Evolutionary conservation across 2,888 invertebrate genomes (phyloP).

Genomic region (Drosophila conformis): DNA sequence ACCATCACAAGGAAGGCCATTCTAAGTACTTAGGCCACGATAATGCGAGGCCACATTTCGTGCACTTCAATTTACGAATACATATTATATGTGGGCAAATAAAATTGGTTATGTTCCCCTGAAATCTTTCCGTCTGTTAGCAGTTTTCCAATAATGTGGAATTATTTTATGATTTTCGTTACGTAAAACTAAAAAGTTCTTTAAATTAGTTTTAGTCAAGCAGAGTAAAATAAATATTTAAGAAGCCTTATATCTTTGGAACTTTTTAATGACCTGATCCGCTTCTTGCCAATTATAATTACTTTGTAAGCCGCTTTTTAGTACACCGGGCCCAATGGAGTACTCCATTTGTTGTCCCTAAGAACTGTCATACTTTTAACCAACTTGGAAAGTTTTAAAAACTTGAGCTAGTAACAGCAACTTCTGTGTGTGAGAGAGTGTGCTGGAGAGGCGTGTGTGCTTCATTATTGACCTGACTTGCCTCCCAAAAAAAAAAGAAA

Average conservation of each 20-base stretch:
- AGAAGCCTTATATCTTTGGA: constrained; percentile 5
- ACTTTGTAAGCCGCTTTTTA: constrained; percentile 37
- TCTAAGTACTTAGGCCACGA: background rate
- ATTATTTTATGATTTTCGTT: background rate
- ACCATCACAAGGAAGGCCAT: background rate
- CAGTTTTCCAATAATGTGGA: background rate
- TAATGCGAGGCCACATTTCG: background rate
- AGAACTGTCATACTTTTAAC: constrained; percentile 37
- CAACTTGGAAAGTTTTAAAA: constrained; percentile 38
- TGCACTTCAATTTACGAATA: background rate
- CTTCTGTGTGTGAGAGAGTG: background rate
- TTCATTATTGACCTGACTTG: constrained; percentile 49
- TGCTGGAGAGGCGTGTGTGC: constrained; percentile 1
- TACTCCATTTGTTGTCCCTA: constrained; percentile 36
- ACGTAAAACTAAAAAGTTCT: background rate
- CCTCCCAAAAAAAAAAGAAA: constrained; percentile 26
- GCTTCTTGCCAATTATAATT: constrained; percentile 26
- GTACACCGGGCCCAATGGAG: constrained; percentile 32
- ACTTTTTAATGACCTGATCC: constrained; percentile 42
- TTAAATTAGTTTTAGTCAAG: background rate
- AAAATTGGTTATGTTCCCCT: background rate
- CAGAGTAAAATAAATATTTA: background rate
- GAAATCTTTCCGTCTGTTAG: background rate
- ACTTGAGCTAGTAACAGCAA: constrained; percentile 30
- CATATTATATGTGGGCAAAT: background rate